Conservation (phyloP, 1,140 invertebrate genomes). For the Leptonema lineaticorne region DNA sequence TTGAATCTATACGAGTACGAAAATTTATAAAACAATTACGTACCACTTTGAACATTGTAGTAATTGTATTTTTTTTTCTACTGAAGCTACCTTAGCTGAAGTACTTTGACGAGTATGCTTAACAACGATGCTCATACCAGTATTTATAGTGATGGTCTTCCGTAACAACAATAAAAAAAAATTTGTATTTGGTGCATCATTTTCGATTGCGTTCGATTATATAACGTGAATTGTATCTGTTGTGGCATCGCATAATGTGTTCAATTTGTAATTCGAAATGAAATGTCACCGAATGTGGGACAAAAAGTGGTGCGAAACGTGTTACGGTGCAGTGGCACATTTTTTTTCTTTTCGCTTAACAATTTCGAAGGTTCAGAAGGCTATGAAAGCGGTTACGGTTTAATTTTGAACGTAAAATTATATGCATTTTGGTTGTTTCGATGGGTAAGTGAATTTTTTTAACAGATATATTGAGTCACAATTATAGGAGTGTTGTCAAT, state of each 20-base stretch:
- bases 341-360: too few species aligned
- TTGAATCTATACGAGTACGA: too few species aligned
- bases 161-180: background rate
- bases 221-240: background rate
- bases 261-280: background rate
- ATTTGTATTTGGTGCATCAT: slow-evolving; percentile 13
- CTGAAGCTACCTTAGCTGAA: background rate
- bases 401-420: too few species aligned
- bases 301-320: background rate
- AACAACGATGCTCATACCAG: background rate
- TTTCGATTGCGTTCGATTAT: slow-evolving; percentile 9
- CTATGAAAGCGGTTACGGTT: too few species aligned
- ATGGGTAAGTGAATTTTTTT: too few species aligned
- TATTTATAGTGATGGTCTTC: background rate
- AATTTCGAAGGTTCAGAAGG: too few species aligned
- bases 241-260: background rate
- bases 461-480: too few species aligned
- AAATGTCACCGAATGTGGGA: background rate
- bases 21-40: too few species aligned
- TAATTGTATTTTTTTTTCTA: background rate
- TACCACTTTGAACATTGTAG: slow-evolving; percentile 12
- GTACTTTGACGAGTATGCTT: background rate
- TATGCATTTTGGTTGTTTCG: too few species aligned
- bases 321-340: too few species aligned
- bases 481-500: too few species aligned